Conservation (phyloP, 2,113 vertebrate species). For the Salminus brasiliensis region DNA sequence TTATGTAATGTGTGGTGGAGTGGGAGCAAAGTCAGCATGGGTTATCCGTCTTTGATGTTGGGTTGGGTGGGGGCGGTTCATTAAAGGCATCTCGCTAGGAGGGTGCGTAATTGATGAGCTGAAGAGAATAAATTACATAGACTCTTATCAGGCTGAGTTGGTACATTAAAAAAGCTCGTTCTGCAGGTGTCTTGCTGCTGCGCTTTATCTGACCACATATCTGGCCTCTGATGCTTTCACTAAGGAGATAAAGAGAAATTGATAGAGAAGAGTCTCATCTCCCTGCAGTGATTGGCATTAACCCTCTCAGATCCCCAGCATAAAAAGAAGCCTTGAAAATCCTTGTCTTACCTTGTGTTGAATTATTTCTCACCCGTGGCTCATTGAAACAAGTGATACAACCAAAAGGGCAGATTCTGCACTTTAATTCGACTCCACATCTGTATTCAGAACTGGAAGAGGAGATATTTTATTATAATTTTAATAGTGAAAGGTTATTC, state of each 20-base stretch:
- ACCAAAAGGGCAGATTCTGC: too few relatives aligned
- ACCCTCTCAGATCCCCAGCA: neutral
- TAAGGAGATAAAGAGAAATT: neutral
- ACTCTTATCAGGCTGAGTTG: constrained; percentile 52
- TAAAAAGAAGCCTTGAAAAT: too few relatives aligned
- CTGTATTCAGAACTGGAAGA: neutral
- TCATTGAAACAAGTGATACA: neutral
- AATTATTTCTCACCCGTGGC: neutral
- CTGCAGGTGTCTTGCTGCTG: constrained; percentile 26
- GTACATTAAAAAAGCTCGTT: constrained; percentile 58
- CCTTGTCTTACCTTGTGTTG: too few relatives aligned
- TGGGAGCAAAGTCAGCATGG: constrained; percentile 30
- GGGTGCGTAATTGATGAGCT: constrained; percentile 53
- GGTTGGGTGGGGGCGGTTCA: constrained; percentile 34
- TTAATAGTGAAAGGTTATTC: neutral
- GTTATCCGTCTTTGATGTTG: constrained; percentile 58
- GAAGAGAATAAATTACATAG: constrained; percentile 41
- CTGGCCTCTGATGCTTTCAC: neutral
- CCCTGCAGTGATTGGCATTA: neutral
- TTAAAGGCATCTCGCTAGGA: constrained; percentile 46
- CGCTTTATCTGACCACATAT: constrained; percentile 15
- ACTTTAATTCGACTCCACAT: neutral
- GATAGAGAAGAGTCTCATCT: neutral
- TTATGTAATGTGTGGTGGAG: constrained; percentile 48
- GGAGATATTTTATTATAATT: too few relatives aligned